phyloP scores from a whole-genome alignment of 2,113 vertebrate species.

The Dicerorhinus sumatrensis region DNA sequence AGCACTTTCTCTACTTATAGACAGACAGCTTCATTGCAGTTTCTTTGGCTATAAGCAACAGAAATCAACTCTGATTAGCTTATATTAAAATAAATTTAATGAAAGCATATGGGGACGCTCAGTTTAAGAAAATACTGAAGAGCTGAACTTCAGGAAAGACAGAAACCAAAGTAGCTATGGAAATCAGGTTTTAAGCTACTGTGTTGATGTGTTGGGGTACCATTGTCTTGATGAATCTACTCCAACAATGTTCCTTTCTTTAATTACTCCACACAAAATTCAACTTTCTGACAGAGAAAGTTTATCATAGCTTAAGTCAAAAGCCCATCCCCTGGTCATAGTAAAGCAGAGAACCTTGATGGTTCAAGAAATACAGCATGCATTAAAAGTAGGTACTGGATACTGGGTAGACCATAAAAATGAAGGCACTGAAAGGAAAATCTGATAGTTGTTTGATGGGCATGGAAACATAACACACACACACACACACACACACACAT shows the following conservation, averaged over 20 bases:
- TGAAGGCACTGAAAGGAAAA: neutral
- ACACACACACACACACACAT: no score
- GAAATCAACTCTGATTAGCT: neutral
- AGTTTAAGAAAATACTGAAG: neutral
- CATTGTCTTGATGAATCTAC: neutral
- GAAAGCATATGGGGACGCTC: neutral
- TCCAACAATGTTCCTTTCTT: neutral
- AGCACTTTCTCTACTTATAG: neutral
- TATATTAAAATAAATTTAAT: neutral
- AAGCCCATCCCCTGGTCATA: neutral
- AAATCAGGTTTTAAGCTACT: neutral
- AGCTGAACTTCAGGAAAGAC: neutral
- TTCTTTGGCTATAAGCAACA: neutral
- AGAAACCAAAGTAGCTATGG: neutral
- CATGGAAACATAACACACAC: neutral
- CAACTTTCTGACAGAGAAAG: neutral
- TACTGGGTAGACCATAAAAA: neutral
- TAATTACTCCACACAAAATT: neutral
- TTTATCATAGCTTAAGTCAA: neutral
- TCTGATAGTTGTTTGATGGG: neutral
- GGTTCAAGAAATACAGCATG: neutral
- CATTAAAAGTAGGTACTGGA: neutral
- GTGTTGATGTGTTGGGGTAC: neutral
- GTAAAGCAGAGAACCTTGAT: neutral
- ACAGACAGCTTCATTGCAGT: neutral